Evolutionary conservation across 2,888 invertebrate species (phyloP).

Genomic region (Drosophila cracens): DNA sequence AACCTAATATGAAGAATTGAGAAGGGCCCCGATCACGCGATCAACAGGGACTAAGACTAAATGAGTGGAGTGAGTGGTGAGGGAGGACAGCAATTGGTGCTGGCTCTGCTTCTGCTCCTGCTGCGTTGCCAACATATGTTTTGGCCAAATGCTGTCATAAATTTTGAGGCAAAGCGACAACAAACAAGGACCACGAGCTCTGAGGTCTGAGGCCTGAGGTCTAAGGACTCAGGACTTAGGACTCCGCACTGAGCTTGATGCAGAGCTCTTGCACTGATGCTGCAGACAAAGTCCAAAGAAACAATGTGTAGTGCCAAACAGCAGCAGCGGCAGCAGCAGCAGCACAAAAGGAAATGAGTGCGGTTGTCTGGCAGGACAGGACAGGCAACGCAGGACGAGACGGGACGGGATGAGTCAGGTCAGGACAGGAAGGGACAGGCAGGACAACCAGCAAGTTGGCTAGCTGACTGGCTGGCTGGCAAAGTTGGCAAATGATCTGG

Average conservation of each 20-base stretch:
- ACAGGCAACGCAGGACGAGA: slow-evolving; percentile 6
- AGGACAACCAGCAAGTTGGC: slow-evolving; percentile 36
- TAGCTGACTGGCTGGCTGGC: slow-evolving; percentile 15
- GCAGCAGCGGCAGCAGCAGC: slow-evolving; percentile 21
- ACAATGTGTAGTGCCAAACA: slow-evolving; percentile 76
- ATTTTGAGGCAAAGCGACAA: slow-evolving; percentile 59
- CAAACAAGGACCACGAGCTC: slow-evolving; percentile 46
- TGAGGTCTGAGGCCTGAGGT: slow-evolving; percentile 1
- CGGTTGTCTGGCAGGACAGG: slow-evolving; percentile 56
- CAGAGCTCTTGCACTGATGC: slow-evolving; percentile 3
- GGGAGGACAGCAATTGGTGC: slow-evolving; percentile 60
- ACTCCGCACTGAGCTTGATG: background rate
- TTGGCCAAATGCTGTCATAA: slow-evolving; percentile 81
- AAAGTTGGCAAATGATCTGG: slow-evolving; percentile 80
- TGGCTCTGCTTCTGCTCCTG: background rate
- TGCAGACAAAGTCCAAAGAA: slow-evolving; percentile 64
- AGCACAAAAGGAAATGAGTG: slow-evolving; percentile 61
- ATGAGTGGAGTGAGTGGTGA: background rate
- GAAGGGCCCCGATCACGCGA: slow-evolving; percentile 27
- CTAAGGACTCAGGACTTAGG: background rate
- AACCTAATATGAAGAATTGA: slow-evolving; percentile 13
- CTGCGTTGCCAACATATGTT: slow-evolving; percentile 77
- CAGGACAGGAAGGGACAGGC: slow-evolving; percentile 10
- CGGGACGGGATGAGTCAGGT: background rate
- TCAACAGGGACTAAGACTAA: background rate